Base-by-base conservation (phyloP, 2,113 vertebrate genomes). In the Bufo gargarizans region DNA sequence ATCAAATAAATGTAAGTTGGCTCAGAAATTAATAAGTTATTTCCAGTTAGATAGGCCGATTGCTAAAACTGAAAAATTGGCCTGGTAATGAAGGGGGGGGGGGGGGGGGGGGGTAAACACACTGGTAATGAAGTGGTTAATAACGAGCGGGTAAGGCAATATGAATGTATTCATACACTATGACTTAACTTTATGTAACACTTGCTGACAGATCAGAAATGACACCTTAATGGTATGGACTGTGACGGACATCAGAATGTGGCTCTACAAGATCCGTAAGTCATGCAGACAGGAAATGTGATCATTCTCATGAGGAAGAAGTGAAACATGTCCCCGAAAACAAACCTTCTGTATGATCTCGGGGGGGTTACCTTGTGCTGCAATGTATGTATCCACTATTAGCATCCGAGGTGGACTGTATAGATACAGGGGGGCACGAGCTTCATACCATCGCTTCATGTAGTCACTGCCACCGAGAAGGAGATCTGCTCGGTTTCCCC, bases 301-400 rank as follows among this genome's bases (percentile, higher is more conserved):
- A 86, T 80, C 85, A 69, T 55, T 79, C 50, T 69, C 77, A 86
- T 33, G 63, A 86, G 85, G 85, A 86, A 86, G 85, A 67, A 80
- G 76, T 71, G 85, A 86, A 78, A 86, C n/a, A 69, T 53, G 20
- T 69, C 61, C 45, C 77, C 77, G 58, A 86, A 43, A 86, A 7
- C 22, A 69, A 79, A 53, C 8, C 47, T 33, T 22, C 45, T 43
- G 17, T 12, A 83, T 50, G 63, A 47, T 55, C 10, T 53, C 20
- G 55, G 49, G 47, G 71, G 16, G 50, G 0, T 58, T 67, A 77
- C 59, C 63, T 20, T 86, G 12, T 65, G 16, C 74, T 61, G 11
- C 5, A 53, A 50, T 10, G 71, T 14, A 67, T 79, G 2, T 67
- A 16, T 14, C 19, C 50, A 14, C 50, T 14, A 69, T 17, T 2